Conservation (phyloP, 2,888 invertebrate species). For the Apocheima hispidaria region DNA sequence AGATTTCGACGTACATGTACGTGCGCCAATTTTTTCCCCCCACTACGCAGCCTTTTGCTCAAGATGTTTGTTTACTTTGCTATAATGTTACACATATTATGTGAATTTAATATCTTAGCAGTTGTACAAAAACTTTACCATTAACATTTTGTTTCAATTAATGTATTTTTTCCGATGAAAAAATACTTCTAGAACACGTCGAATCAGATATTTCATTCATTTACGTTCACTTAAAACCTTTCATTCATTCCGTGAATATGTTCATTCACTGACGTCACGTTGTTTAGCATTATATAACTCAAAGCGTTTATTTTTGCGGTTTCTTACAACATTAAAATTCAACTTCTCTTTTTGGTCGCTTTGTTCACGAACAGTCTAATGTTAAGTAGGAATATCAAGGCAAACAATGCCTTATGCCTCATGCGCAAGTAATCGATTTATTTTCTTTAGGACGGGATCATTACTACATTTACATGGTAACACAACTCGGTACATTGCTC, state of each 20-base stretch:
- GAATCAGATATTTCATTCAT: background rate
- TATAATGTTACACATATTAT: background rate
- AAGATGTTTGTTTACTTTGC: too few relatives aligned
- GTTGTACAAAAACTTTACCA: conserved; percentile 1
- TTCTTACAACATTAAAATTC: too few relatives aligned
- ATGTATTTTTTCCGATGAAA: background rate
- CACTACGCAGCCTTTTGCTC: too few relatives aligned
- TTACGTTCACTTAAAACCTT: background rate
- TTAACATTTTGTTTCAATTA: background rate
- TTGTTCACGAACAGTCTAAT: background rate
- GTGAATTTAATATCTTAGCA: background rate
- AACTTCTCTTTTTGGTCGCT: background rate
- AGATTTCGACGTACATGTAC: too few relatives aligned
- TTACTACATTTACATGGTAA: conserved; percentile 23
- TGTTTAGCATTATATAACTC: background rate
- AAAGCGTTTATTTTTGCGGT: background rate
- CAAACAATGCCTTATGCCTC: conserved; percentile 14
- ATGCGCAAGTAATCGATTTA: conserved; percentile 30
- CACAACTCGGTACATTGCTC: conserved; percentile 59
- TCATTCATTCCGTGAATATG: conserved; percentile 5
- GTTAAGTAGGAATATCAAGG: conserved; percentile 5
- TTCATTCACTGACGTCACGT: background rate
- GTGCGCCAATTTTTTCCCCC: too few relatives aligned
- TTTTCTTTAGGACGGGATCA: conserved; percentile 70
- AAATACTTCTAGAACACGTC: background rate